phyloP scores from a whole-genome alignment of 2,113 vertebrate species.

The Zosterops pallidus region DNA sequence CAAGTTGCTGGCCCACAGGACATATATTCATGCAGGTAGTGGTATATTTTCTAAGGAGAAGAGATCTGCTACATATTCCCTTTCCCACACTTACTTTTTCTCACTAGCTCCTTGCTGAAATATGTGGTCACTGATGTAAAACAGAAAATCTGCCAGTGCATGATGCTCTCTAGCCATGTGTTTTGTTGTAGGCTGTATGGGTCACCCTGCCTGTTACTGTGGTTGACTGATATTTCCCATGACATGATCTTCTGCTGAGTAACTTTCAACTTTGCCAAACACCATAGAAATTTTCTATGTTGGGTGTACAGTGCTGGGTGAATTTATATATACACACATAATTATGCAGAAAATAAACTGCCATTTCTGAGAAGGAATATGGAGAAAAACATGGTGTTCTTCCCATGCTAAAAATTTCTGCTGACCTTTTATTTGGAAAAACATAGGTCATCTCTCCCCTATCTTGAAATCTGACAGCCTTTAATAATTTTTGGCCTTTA shows the following conservation, averaged over 20 bases:
- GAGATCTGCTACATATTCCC: neutral
- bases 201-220: neutral
- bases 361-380: constrained; percentile 42
- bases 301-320: neutral
- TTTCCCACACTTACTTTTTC: neutral
- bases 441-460: constrained; percentile 39
- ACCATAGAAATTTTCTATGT: neutral
- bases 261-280: neutral
- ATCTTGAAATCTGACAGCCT: constrained; percentile 28
- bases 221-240: neutral
- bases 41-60: neutral
- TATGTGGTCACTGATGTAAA: neutral
- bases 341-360: constrained; percentile 32
- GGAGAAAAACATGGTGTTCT: constrained; percentile 55
- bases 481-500: constrained; percentile 5
- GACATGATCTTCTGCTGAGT: neutral
- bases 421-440: constrained; percentile 61
- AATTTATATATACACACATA: neutral
- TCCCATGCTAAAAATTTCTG: constrained; percentile 64
- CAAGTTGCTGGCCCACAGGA: neutral
- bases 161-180: neutral
- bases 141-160: neutral
- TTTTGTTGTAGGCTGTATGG: neutral
- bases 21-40: neutral
- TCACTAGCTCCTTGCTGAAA: neutral